Evolutionary conservation across 2,797 vertebrate species (phyloP).

Genomic region (Octomys mimax): DNA sequence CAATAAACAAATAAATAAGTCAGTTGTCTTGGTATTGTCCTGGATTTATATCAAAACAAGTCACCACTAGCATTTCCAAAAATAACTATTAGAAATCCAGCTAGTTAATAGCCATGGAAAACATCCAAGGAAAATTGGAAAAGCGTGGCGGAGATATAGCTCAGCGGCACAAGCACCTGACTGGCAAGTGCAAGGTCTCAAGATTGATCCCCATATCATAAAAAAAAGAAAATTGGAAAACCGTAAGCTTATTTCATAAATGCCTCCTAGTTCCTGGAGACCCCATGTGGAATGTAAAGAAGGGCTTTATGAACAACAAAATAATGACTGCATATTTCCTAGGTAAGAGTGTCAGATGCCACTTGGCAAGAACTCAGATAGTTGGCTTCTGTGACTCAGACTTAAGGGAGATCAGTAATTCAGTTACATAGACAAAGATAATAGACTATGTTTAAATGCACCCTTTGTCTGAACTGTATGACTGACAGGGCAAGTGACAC

Average conservation of each 20-base stretch:
- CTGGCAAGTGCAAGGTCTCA: no score
- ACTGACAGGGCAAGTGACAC: neutral
- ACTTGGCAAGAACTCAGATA: neutral
- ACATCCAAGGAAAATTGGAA: neutral
- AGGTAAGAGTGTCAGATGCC: neutral
- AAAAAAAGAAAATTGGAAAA: slow-evolving; percentile 9
- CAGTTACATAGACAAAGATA: neutral
- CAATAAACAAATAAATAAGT: neutral
- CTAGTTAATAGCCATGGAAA: neutral
- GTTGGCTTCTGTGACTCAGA: neutral
- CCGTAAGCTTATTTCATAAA: neutral
- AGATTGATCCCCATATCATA: no score
- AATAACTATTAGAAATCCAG: neutral
- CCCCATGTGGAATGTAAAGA: neutral
- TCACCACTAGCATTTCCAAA: slow-evolving; percentile 17
- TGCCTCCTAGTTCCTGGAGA: neutral
- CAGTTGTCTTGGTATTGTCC: neutral
- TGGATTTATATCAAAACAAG: slow-evolving; percentile 26
- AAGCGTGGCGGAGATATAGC: neutral
- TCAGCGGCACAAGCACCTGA: no score
- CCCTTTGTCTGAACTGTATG: neutral
- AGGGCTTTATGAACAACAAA: neutral
- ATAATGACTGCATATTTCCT: neutral
- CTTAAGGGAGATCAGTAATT: neutral
- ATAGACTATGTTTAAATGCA: neutral